Conservation (phyloP, 2,888 invertebrate species). For the Mactromeris polynyma region DNA sequence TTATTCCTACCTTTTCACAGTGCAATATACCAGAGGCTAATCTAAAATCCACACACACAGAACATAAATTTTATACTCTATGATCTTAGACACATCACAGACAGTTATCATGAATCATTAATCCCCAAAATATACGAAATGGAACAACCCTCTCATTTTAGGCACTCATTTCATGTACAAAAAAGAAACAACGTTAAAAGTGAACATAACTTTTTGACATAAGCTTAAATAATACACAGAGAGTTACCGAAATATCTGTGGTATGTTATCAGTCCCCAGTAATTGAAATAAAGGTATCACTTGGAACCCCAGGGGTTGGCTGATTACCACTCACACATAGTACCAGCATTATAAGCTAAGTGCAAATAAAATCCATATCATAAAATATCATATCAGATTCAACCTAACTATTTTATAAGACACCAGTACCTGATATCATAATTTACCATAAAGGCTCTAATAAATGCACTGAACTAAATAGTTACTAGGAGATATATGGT, state of each 20-base stretch:
- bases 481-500: not conserved
- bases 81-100: not conserved
- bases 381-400: not conserved
- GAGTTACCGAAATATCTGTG: not conserved
- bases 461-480: not conserved
- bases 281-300: slow-evolving; percentile 22
- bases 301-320: not conserved
- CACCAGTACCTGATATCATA: not conserved
- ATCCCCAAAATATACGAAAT: not conserved
- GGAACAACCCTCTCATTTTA: not conserved
- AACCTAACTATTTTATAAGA: not conserved
- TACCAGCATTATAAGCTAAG: not conserved
- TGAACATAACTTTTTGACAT: not conserved
- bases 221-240: not conserved
- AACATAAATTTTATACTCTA: not conserved
- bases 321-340: not conserved
- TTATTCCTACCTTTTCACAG: not conserved
- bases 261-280: not conserved
- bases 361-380: slow-evolving; percentile 2
- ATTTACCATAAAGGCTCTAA: not conserved
- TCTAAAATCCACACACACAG: not conserved
- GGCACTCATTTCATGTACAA: not conserved
- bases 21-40: not conserved
- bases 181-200: not conserved
- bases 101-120: not conserved